Percentiles rank a stretch among this genome's conserved stretches.
These are phyloP conservation scores for Coregonus ussuriensis DNA, from an alignment of 2,797 vertebrate species.

Conservation along the genomic window DNA sequence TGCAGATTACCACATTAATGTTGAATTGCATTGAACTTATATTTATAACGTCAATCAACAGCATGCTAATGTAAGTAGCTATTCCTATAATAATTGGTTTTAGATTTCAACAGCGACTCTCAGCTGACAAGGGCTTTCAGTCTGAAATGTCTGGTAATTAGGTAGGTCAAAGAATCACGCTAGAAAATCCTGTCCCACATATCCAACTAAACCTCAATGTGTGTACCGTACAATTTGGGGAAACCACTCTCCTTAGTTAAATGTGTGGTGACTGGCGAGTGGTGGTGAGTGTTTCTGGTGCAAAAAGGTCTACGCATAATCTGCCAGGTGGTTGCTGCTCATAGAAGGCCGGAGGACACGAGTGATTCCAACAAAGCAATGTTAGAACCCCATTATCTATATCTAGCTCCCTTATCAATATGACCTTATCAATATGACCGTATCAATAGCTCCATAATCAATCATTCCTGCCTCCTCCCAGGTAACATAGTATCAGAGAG, in stretches of 20 bases:
- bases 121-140: conserved; percentile 48
- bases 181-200: conserved; percentile 43
- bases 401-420: too few species aligned
- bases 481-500: not conserved
- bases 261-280: conserved; percentile 15
- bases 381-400: too few species aligned
- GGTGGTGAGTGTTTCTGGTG: not conserved
- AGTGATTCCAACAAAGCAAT: too few species aligned
- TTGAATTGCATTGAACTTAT: too few species aligned
- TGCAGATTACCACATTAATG: too few species aligned
- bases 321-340: not conserved
- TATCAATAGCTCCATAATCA: too few species aligned
- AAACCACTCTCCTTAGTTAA: conserved; percentile 8
- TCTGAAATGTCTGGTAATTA: conserved; percentile 46
- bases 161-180: conserved; percentile 35
- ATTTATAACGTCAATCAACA: conserved; percentile 55
- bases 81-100: conserved; percentile 45
- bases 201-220: not conserved
- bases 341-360: not conserved
- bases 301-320: not conserved
- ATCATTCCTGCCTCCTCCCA: too few species aligned
- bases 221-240: conserved; percentile 17
- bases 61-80: conserved; percentile 50
- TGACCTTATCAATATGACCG: too few species aligned
- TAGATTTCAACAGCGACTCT: conserved; percentile 59